Evolutionary conservation across 2,888 invertebrate genomes (phyloP).

Genomic region (Phanerotoma sp.): DNA sequence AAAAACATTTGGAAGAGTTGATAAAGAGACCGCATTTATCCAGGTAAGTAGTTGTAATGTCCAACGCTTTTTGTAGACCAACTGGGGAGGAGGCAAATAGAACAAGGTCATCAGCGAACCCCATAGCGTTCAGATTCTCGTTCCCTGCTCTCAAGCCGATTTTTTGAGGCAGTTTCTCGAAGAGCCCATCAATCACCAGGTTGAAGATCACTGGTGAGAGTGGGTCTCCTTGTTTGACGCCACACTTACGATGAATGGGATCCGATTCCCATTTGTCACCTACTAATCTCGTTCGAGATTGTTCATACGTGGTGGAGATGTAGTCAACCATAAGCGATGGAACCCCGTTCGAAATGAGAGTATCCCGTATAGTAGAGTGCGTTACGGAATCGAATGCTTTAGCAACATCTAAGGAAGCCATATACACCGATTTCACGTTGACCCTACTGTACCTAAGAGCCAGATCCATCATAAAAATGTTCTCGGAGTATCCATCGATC

Average conservation of each 20-base stretch:
- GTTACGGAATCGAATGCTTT: slow-evolving; percentile 31
- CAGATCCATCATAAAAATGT: slow-evolving; percentile 28
- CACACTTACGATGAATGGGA: slow-evolving; percentile 19
- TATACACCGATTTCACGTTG: slow-evolving; percentile 17
- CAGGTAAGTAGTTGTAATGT: not conserved
- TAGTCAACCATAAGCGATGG: slow-evolving; percentile 18
- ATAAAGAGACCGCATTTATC: slow-evolving; percentile 14
- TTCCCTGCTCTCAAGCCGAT: slow-evolving; percentile 15
- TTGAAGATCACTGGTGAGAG: slow-evolving; percentile 32
- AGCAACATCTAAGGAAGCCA: slow-evolving; percentile 27
- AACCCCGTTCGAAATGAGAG: slow-evolving; percentile 6
- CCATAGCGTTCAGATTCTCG: slow-evolving; percentile 16
- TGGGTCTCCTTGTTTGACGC: slow-evolving; percentile 37
- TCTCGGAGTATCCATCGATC: slow-evolving; percentile 30
- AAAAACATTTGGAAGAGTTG: slow-evolving; percentile 10
- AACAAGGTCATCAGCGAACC: slow-evolving; percentile 35
- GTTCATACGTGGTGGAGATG: slow-evolving; percentile 10
- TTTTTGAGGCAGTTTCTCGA: slow-evolving; percentile 6
- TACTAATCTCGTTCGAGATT: slow-evolving; percentile 13
- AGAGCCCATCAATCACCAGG: slow-evolving; percentile 22
- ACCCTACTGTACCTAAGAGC: slow-evolving; percentile 15
- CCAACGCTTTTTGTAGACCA: slow-evolving; percentile 12
- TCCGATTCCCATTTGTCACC: slow-evolving; percentile 16
- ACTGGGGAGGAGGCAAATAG: slow-evolving; percentile 18
- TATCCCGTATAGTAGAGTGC: slow-evolving; percentile 15